phyloP scores from a whole-genome alignment of 2,113 vertebrate genomes.

The Marcusenius ussheri region DNA sequence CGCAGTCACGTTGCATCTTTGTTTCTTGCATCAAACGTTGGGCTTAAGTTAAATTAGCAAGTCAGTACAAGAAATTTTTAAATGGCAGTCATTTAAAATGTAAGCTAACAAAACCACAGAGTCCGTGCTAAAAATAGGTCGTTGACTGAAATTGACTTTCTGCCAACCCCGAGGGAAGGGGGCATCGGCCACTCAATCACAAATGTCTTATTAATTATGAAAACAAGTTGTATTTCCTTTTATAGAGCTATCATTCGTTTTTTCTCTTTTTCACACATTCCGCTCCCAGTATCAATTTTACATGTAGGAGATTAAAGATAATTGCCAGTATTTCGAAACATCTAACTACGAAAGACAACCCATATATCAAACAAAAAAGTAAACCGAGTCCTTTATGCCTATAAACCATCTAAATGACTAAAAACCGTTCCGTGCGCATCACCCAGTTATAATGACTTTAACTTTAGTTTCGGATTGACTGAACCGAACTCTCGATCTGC shows the following conservation, averaged over 20 bases:
- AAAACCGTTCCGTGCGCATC: neutral
- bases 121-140: neutral
- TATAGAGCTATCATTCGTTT: neutral
- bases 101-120: neutral
- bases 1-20: neutral
- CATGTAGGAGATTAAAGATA: no score
- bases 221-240: neutral
- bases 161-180: neutral
- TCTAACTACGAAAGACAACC: neutral
- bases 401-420: neutral
- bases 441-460: neutral
- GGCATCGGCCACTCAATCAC: neutral
- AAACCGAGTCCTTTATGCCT: neutral
- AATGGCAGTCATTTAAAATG: neutral
- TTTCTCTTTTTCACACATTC: neutral
- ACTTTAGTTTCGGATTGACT: neutral
- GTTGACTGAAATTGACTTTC: neutral
- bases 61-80: neutral
- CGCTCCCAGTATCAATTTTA: neutral
- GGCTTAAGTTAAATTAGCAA: neutral
- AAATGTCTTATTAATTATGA: slow-evolving; percentile 21
- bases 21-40: neutral
- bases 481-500: neutral
- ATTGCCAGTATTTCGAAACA: neutral
- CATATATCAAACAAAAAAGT: neutral